Conservation (phyloP, 2,888 invertebrate genomes). For the Limnephilus rhombicus region DNA sequence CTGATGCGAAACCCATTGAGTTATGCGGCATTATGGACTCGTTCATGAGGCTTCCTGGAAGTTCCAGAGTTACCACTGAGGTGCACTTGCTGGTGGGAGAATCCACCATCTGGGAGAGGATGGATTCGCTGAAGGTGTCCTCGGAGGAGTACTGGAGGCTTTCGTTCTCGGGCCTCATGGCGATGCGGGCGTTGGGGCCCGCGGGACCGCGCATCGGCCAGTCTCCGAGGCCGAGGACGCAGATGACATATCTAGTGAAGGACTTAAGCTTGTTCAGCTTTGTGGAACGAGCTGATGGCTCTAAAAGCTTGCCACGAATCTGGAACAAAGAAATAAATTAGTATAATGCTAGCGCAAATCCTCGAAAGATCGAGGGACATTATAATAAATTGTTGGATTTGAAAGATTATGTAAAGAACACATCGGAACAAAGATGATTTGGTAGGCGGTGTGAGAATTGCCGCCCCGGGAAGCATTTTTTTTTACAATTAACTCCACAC, state of each 20-base stretch:
- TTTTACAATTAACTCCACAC: too few species aligned
- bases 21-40: conserved; percentile 81
- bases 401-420: too few species aligned
- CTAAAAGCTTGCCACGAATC: conserved; percentile 87
- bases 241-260: conserved; percentile 90
- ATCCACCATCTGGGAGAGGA: conserved; percentile 80
- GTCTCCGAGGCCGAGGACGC: conserved; percentile 91
- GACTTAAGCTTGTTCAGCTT: conserved; percentile 86
- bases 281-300: conserved; percentile 85
- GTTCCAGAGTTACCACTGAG: conserved; percentile 85
- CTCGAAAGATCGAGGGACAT: too few species aligned
- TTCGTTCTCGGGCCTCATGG: conserved; percentile 72
- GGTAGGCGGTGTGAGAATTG: too few species aligned
- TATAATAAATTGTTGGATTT: too few species aligned
- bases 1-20: conserved; percentile 84
- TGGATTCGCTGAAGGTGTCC: conserved; percentile 79
- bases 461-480: too few species aligned
- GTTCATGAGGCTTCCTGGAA: conserved; percentile 80
- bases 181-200: conserved; percentile 77
- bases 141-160: conserved; percentile 75
- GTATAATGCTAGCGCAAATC: background rate
- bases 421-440: too few species aligned
- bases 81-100: conserved; percentile 87
- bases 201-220: conserved; percentile 77
- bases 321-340: conserved; percentile 70